Conservation (phyloP, 2,113 vertebrate species). For the Carlito syrichta region DNA sequence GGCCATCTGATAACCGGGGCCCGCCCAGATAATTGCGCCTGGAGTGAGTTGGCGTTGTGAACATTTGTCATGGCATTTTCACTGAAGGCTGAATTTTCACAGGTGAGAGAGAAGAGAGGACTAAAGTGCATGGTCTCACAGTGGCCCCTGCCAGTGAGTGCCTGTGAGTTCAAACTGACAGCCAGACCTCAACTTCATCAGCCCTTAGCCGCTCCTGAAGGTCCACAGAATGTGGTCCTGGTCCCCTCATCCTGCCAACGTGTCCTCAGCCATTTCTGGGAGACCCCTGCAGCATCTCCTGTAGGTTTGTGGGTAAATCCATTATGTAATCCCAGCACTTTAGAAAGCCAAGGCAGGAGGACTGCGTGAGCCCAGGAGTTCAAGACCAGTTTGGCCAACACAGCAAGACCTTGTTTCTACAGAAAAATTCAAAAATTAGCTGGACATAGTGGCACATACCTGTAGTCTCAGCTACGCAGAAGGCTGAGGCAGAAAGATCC, state of each 20-base stretch:
- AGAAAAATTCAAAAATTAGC: too few species aligned
- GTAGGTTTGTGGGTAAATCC: not conserved
- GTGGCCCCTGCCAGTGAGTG: fast-evolving
- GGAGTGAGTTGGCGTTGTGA: not conserved
- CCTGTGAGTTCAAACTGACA: not conserved
- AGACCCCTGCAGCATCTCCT: not conserved
- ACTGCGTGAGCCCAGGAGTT: too few species aligned
- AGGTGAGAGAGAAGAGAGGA: not conserved
- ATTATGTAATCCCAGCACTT: not conserved
- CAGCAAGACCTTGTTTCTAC: too few species aligned
- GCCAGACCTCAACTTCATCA: not conserved
- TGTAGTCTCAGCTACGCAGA: too few species aligned
- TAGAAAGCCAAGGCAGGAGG: too few species aligned
- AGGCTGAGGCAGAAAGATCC: too few species aligned
- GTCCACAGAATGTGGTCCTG: not conserved
- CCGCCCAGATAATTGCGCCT: not conserved
- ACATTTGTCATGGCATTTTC: not conserved
- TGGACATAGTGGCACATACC: too few species aligned
- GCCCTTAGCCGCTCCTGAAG: not conserved
- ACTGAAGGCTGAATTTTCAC: not conserved
- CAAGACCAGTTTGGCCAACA: too few species aligned
- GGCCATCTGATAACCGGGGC: not conserved
- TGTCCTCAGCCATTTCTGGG: not conserved
- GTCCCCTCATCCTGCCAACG: fast-evolving
- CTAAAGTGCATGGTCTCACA: not conserved